Evolutionary conservation across 1,140 invertebrate genomes (phyloP).

Genomic region (Plectrocnemia conspersa): DNA sequence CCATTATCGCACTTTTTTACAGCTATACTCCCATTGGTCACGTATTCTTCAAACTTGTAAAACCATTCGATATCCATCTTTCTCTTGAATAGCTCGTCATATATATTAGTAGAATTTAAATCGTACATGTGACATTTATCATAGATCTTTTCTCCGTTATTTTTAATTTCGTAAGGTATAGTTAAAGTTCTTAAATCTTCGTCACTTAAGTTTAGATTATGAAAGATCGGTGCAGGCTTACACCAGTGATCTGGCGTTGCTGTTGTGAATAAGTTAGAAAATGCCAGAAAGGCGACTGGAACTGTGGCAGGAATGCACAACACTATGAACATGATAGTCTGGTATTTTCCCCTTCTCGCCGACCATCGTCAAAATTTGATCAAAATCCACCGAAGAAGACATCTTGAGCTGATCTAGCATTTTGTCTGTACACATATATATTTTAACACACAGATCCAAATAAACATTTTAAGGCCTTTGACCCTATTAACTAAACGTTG

Average conservation of each 20-base stretch:
- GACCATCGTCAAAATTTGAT: conserved; percentile 61
- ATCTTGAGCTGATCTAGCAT: no score
- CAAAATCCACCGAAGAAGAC: conserved; percentile 54
- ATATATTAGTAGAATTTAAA: conserved; percentile 54
- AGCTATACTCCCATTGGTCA: conserved; percentile 12
- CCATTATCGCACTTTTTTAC: conserved; percentile 46
- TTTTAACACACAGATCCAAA: background rate
- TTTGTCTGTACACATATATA: no score
- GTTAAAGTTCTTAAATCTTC: conserved; percentile 53
- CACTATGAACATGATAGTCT: conserved; percentile 63
- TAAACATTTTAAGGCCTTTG: background rate
- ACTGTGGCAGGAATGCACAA: conserved; percentile 64
- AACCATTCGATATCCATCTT: conserved; percentile 14
- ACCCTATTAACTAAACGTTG: background rate
- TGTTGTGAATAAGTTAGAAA: conserved; percentile 68
- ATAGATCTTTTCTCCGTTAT: conserved; percentile 48
- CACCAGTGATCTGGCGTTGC: conserved; percentile 67
- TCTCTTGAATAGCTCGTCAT: conserved; percentile 29
- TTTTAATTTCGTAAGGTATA: conserved; percentile 46
- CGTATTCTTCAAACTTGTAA: conserved; percentile 7
- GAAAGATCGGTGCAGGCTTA: conserved; percentile 52
- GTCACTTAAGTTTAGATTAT: conserved; percentile 52
- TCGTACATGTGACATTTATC: conserved; percentile 67
- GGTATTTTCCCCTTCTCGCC: conserved; percentile 65
- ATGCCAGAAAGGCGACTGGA: conserved; percentile 64